phyloP scores from a whole-genome alignment of 2,888 invertebrate genomes.

The Eucriotettix oculatus region DNA sequence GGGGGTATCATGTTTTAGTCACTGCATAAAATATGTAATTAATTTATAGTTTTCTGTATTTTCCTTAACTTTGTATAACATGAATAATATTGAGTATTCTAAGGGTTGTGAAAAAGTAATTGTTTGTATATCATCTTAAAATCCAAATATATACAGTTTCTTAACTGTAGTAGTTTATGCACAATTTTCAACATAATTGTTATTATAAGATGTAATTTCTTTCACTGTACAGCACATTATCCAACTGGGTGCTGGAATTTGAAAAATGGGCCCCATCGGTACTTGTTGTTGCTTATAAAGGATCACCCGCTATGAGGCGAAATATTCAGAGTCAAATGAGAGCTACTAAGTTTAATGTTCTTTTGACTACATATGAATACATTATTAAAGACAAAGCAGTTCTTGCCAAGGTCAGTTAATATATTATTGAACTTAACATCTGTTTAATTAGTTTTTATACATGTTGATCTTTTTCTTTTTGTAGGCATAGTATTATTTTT shows the following conservation, averaged over 20 bases:
- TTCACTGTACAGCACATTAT: constrained; percentile 27
- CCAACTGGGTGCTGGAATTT: constrained; percentile 46
- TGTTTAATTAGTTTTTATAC: neutral
- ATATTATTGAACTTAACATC: neutral
- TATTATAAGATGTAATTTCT: no score
- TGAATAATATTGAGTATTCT: no score
- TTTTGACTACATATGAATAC: constrained; percentile 47
- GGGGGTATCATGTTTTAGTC: no score
- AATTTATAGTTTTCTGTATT: no score
- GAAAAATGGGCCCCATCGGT: constrained; percentile 44
- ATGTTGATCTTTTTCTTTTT: neutral
- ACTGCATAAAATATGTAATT: no score
- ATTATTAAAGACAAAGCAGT: constrained; percentile 44
- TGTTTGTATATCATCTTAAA: no score
- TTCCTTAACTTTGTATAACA: no score
- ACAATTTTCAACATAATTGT: no score
- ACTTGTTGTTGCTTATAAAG: constrained; percentile 25
- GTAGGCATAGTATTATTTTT: neutral
- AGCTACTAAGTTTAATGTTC: constrained; percentile 39
- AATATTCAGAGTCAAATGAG: constrained; percentile 23
- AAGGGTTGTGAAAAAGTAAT: no score
- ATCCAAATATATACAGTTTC: no score
- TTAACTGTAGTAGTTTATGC: no score
- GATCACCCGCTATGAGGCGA: constrained; percentile 32
- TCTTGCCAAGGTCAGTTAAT: constrained; percentile 32